Evolutionary conservation across 1,140 invertebrate genomes (phyloP).

Genomic region (Coenobita brevimanus): DNA sequence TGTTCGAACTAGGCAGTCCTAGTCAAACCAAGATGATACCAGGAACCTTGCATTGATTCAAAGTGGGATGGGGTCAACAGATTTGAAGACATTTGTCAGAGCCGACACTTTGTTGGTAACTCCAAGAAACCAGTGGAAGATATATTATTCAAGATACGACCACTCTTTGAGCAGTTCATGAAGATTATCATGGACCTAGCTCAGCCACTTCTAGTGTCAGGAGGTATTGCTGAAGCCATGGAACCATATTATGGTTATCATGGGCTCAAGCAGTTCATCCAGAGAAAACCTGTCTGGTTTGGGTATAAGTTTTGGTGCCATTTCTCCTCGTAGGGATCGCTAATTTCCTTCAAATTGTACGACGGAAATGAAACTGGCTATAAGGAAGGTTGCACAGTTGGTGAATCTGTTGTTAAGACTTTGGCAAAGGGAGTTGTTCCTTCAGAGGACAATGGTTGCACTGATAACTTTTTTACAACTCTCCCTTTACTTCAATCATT

Average conservation of each 20-base stretch:
- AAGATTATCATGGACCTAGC: constrained; percentile 17
- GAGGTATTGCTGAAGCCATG: too few relatives aligned
- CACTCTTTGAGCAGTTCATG: too few relatives aligned
- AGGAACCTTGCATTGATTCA: background rate
- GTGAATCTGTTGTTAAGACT: constrained; percentile 28
- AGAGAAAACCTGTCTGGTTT: constrained; percentile 28
- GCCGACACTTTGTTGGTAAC: constrained; percentile 1
- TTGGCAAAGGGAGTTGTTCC: background rate
- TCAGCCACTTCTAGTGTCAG: constrained; percentile 4
- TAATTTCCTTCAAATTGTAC: constrained; percentile 29
- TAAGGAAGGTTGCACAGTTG: background rate
- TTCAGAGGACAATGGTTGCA: background rate
- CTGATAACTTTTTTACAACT: constrained; percentile 16
- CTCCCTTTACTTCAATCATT: constrained; percentile 11
- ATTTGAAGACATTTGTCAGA: constrained; percentile 8
- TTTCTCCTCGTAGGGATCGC: constrained; percentile 15
- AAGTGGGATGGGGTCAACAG: background rate
- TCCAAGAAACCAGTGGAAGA: background rate
- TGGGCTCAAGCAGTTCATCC: constrained; percentile 35
- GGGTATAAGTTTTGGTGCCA: constrained; percentile 11
- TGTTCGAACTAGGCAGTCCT: background rate
- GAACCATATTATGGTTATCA: too few relatives aligned
- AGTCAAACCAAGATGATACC: background rate
- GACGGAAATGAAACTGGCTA: constrained; percentile 17
- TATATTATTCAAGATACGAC: constrained; percentile 13